These are phyloP conservation scores for Vollenhovia emeryi DNA, from an alignment of 1,140 invertebrate species.

Conservation along the genomic window DNA sequence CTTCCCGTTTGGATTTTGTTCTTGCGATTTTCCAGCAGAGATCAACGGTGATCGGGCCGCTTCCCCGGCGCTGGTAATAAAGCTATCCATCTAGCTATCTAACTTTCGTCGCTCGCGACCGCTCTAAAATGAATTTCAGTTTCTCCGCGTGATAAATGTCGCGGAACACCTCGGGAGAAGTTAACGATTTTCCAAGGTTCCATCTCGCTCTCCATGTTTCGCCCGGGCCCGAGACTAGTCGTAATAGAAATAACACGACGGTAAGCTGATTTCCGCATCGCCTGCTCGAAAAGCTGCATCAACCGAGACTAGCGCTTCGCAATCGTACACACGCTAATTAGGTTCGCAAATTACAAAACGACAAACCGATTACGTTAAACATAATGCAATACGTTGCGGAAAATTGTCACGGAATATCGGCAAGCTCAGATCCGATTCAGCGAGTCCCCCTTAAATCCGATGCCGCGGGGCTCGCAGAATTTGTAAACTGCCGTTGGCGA, in stretches of 20 bases:
- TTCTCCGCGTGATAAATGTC: constrained; percentile 49
- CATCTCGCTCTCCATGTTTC: constrained; percentile 4
- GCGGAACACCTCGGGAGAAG: constrained; percentile 30
- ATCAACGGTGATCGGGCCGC: constrained; percentile 32
- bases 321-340: constrained; percentile 33
- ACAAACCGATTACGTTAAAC: constrained; percentile 40
- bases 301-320: not conserved
- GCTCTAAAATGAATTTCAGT: constrained; percentile 45
- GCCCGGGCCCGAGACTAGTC: not conserved
- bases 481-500: constrained; percentile 51
- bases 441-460: constrained; percentile 18
- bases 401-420: constrained; percentile 18
- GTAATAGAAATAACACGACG: constrained; percentile 37
- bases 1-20: not conserved
- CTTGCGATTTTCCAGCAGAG: constrained; percentile 10
- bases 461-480: constrained; percentile 24
- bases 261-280: constrained; percentile 54
- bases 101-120: constrained; percentile 52
- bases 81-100: constrained; percentile 54
- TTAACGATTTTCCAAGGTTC: constrained; percentile 46
- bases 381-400: constrained; percentile 15
- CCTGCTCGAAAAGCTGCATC: constrained; percentile 26
- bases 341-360: constrained; percentile 43
- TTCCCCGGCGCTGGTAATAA: constrained; percentile 26
- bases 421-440: constrained; percentile 30